A percentile compares a stretch with the other conserved stretches of the same genome.
Conservation (phyloP, 2,888 invertebrate species). For the Andrena marginata region DNA sequence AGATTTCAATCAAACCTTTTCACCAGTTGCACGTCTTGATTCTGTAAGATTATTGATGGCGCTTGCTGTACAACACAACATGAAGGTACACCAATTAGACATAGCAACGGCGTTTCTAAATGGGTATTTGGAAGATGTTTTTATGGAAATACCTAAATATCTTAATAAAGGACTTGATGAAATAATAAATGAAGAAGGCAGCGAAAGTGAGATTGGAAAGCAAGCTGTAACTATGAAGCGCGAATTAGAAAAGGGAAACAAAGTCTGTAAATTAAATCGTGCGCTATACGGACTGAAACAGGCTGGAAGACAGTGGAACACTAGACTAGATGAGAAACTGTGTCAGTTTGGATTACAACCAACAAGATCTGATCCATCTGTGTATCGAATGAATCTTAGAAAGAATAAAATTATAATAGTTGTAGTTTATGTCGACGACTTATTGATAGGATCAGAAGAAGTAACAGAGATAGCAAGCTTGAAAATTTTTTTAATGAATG, state of each 20-base stretch:
- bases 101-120: too few relatives aligned
- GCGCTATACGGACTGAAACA: conserved; percentile 1
- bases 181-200: background rate
- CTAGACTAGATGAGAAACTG: background rate
- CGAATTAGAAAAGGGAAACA: background rate
- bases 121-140: background rate
- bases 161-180: background rate
- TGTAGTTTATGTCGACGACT: background rate
- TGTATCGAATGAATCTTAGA: background rate
- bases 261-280: conserved; percentile 1
- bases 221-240: background rate
- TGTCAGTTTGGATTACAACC: background rate
- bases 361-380: background rate
- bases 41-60: too few relatives aligned
- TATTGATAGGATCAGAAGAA: background rate
- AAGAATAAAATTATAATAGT: background rate
- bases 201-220: background rate
- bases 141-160: conserved; percentile 3
- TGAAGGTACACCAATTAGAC: too few relatives aligned
- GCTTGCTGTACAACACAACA: too few relatives aligned
- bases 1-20: too few relatives aligned
- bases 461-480: background rate
- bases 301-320: conserved; percentile 7
- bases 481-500: background rate
- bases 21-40: too few relatives aligned